A percentile compares a stretch with the other conserved stretches of the same genome.
Evolutionary conservation across 2,113 vertebrate species (phyloP).

Genomic region (Cepphus grylle): DNA sequence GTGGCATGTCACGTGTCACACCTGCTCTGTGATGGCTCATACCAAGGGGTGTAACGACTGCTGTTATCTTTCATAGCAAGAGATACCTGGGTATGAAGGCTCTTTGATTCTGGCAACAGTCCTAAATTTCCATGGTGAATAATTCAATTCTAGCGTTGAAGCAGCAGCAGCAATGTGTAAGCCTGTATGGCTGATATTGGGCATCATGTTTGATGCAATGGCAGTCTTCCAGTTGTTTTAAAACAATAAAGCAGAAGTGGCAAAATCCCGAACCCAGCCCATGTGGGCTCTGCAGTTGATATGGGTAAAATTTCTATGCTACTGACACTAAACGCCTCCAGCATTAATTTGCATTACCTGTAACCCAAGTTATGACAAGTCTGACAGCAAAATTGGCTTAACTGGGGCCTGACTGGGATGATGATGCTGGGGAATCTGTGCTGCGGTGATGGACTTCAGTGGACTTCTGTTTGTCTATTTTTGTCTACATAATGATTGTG

Average conservation of each 20-base stretch:
- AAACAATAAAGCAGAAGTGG: not conserved
- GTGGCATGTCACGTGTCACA: not conserved
- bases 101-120: not conserved
- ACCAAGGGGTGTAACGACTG: not conserved
- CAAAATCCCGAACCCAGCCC: not conserved
- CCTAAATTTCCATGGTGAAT: not conserved
- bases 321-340: not conserved
- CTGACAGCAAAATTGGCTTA: not conserved
- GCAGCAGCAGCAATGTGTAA: not conserved
- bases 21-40: not conserved
- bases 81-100: not conserved
- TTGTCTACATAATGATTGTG: not conserved
- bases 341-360: not conserved
- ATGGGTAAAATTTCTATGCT: not conserved
- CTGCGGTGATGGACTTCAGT: not conserved
- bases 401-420: not conserved
- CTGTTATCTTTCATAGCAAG: not conserved
- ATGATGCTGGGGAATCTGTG: not conserved
- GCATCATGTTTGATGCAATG: not conserved
- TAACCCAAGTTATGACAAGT: not conserved
- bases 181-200: not conserved
- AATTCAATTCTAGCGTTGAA: not conserved
- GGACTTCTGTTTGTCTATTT: not conserved
- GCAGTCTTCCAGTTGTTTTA: not conserved
- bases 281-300: not conserved